phyloP scores from a whole-genome alignment of 2,113 vertebrate species.

The Oenanthe melanoleuca region DNA sequence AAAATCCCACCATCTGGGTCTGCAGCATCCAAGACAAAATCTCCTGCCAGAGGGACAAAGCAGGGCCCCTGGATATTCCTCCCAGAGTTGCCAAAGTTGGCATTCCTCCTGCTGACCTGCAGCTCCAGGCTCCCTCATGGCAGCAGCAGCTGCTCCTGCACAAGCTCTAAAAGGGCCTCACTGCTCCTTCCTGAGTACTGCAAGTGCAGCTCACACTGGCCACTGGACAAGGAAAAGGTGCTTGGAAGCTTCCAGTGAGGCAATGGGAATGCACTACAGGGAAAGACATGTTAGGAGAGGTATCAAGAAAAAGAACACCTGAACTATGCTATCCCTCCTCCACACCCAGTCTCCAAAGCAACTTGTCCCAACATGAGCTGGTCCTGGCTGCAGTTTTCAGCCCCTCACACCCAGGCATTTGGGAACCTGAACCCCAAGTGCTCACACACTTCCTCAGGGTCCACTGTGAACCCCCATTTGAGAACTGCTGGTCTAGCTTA shows the following conservation, averaged over 20 bases:
- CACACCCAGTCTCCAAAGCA: not conserved
- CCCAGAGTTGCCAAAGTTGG: fast-evolving
- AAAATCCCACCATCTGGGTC: not conserved
- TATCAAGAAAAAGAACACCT: not conserved
- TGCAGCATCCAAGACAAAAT: not conserved
- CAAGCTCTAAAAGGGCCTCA: not conserved
- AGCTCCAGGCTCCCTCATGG: not conserved
- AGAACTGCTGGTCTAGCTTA: conserved; percentile 63
- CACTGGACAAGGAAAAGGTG: not conserved
- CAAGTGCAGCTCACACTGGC: not conserved
- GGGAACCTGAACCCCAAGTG: not conserved
- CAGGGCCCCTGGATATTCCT: not conserved
- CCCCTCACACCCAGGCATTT: not conserved
- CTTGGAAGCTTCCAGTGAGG: conserved; percentile 12
- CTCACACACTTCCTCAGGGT: not conserved
- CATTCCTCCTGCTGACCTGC: not conserved
- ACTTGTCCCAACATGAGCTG: not conserved
- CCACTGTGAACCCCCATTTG: not conserved
- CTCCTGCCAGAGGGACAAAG: not conserved
- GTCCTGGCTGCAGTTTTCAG: not conserved
- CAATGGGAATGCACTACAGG: not conserved
- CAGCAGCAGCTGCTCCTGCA: not conserved
- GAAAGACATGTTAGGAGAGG: conserved; percentile 22
- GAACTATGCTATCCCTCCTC: not conserved
- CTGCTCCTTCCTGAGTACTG: not conserved